phyloP scores from a whole-genome alignment of 2,113 vertebrate species.

The Scopus umbretta region DNA sequence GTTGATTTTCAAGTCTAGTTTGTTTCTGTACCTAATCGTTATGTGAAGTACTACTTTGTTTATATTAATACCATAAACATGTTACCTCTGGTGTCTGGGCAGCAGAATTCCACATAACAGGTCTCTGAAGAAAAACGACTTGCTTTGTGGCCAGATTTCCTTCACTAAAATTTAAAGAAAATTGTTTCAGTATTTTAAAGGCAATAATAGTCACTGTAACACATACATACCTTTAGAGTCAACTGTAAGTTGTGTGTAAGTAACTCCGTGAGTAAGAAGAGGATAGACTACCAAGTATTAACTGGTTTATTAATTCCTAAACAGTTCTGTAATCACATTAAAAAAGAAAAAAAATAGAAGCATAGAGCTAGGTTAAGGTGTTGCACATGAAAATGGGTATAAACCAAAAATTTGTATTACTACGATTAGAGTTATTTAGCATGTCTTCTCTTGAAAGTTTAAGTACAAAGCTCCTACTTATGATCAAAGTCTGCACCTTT shows the following conservation, averaged over 20 bases:
- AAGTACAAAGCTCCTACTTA: not conserved
- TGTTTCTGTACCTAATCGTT: not conserved
- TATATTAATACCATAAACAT: not conserved
- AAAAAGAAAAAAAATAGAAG: not conserved
- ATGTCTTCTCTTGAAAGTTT: not conserved
- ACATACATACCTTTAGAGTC: not conserved
- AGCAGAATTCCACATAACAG: conserved; percentile 70
- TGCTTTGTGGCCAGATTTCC: conserved; percentile 97
- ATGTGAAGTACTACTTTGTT: not conserved
- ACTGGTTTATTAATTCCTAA: not conserved
- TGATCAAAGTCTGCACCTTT: not conserved
- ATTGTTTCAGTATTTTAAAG: not conserved
- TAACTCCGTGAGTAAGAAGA: not conserved
- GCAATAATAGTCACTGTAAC: not conserved
- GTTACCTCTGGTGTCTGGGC: conserved; percentile 68
- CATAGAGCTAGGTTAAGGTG: not conserved
- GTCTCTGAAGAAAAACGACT: conserved; percentile 93
- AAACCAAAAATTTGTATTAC: not conserved
- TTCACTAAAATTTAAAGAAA: conserved; percentile 77
- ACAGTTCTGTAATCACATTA: not conserved
- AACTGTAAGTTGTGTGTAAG: accelerated
- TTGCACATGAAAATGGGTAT: not conserved
- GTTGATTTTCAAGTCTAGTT: not conserved
- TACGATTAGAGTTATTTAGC: not conserved
- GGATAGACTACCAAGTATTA: not conserved